phyloP scores from a whole-genome alignment of 2,888 invertebrate genomes.

The Slavum lentiscoides region DNA sequence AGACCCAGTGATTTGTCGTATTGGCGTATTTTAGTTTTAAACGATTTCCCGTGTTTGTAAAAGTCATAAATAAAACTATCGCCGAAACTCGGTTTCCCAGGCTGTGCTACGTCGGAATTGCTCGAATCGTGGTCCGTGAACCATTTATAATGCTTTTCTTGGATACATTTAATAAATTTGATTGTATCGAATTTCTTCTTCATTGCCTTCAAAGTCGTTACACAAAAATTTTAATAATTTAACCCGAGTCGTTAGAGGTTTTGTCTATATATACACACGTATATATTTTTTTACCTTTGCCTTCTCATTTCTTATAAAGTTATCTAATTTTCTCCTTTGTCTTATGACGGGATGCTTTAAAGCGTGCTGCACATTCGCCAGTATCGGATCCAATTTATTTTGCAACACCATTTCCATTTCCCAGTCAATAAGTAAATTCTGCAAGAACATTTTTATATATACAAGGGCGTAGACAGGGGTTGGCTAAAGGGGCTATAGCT shows the following conservation, averaged over 20 bases:
- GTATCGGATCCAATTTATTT: not conserved
- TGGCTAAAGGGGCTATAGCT: too few species aligned
- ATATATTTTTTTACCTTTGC: not conserved
- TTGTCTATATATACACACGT: too few species aligned
- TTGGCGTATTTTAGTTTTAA: not conserved
- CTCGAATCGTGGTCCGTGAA: not conserved
- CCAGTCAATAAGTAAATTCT: not conserved
- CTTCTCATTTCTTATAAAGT: not conserved
- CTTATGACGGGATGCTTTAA: not conserved
- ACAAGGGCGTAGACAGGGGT: too few species aligned
- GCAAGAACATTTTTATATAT: too few species aligned
- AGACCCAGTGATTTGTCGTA: not conserved
- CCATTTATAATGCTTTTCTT: not conserved
- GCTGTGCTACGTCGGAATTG: too few species aligned
- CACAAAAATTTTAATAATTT: too few species aligned
- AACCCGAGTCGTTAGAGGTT: too few species aligned
- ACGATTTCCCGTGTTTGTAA: not conserved
- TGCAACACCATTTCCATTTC: not conserved
- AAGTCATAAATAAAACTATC: not conserved
- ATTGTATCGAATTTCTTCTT: not conserved
- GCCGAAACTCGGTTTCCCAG: not conserved
- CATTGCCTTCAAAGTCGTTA: not conserved
- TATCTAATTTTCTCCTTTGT: not conserved
- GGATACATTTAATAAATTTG: not conserved
- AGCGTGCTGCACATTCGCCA: not conserved